These are phyloP conservation scores for Perccottus glenii DNA, from an alignment of 2,113 vertebrate species.

Conservation along the genomic window DNA sequence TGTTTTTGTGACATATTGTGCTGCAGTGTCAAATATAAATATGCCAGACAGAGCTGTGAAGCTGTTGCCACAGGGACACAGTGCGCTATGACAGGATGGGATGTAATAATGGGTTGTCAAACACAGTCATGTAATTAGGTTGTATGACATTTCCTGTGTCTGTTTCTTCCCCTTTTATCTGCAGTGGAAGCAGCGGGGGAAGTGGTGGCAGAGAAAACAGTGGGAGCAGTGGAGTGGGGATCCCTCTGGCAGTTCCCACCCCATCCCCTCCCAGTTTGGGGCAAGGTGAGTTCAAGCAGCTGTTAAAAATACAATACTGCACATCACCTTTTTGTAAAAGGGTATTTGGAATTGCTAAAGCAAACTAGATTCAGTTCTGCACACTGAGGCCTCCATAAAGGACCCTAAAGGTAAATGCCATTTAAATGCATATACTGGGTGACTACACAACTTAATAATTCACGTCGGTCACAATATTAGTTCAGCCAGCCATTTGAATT, in stretches of 20 bases:
- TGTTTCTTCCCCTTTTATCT: constrained; percentile 3
- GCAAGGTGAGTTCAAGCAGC: constrained; percentile 81
- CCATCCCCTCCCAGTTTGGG: constrained; percentile 94
- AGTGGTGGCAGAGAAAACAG: constrained; percentile 97
- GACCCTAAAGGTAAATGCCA: too few species aligned
- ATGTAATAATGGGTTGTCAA: constrained; percentile 50
- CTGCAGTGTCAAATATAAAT: neutral
- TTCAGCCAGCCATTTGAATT: too few species aligned
- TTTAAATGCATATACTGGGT: too few species aligned
- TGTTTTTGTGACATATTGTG: constrained; percentile 14
- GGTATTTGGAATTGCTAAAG: neutral
- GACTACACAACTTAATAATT: too few species aligned
- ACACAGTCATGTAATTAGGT: constrained; percentile 26
- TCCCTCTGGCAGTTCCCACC: constrained; percentile 96
- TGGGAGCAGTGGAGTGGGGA: constrained; percentile 89
- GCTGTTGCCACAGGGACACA: constrained; percentile 39
- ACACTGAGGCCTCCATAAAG: too few species aligned
- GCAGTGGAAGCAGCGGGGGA: constrained; percentile 93
- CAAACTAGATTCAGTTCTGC: too few species aligned
- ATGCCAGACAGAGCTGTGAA: neutral
- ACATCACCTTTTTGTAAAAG: neutral
- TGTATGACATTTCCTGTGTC: constrained; percentile 21
- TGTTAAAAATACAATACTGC: too few species aligned
- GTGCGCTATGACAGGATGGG: constrained; percentile 11
- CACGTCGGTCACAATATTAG: too few species aligned